Evolutionary conservation across 2,888 invertebrate genomes (phyloP).

Genomic region (Rhyacophila evoluta): DNA sequence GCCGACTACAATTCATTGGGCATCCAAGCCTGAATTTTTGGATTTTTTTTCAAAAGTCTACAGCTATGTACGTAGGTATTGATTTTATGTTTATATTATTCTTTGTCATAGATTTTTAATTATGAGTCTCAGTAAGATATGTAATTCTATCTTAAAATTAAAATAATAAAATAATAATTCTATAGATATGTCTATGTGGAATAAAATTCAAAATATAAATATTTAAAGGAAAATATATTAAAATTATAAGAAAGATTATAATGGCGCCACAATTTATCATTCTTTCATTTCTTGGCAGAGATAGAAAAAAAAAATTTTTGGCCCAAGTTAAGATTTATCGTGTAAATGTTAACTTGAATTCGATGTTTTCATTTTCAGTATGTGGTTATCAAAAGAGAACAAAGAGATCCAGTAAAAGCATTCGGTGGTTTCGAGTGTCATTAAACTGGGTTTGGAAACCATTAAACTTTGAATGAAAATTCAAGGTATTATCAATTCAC

Average conservation of each 20-base stretch:
- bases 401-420: conserved; percentile 11
- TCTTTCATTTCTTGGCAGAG: neutral
- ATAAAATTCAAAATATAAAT: no score
- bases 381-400: conserved; percentile 24
- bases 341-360: conserved; percentile 8
- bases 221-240: neutral
- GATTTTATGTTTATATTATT: no score
- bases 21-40: no score
- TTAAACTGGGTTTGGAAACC: conserved; percentile 18
- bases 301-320: neutral
- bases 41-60: no score
- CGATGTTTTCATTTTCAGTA: conserved; percentile 9
- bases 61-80: no score
- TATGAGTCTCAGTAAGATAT: no score
- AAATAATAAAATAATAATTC: no score
- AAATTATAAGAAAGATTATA: neutral
- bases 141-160: no score
- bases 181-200: no score
- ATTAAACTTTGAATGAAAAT: conserved; percentile 9
- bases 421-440: conserved; percentile 1
- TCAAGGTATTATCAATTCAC: neutral
- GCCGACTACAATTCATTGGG: no score
- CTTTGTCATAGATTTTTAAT: no score
- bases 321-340: conserved; percentile 9
- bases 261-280: neutral